Evolutionary conservation across 2,888 invertebrate genomes (phyloP), one percentile per base, ranked within the genome.

Genomic region (Mycalesis mineus): DNA sequence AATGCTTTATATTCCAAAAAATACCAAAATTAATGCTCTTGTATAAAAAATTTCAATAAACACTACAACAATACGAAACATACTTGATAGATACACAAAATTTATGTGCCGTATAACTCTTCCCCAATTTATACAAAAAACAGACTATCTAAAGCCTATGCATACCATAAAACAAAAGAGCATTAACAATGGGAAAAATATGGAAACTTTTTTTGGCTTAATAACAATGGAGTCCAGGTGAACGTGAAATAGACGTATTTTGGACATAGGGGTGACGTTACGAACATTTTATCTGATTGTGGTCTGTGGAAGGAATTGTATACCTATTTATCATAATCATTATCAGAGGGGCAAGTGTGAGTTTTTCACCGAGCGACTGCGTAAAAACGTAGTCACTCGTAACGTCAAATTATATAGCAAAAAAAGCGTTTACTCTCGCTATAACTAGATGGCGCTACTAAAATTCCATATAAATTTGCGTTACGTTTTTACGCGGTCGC

Each of bases 81-180:
- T 51, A 60, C 72, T 70, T 65, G 68, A 67, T 64, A 60, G 56
- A 58, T 62, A 62, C 59, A 60, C 59, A 60, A 60, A 66, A 65
- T 66, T 68, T 60, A 67, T 67, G 66, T 65, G 65, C 60, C 66
- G 63, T 68, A 67, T 67, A 75, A 77, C 72, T 74, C 70, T 74
- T 78, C 68, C 67, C 72, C 72, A 75, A 77, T 79, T 77, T 74
- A 67, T 69, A 73, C 72, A 73, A 73, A n/a, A 70, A 72, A 71
- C 74, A 73, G 74, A 70, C 68, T 68, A 73, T 72, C 69, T 71
- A 69, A 73, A 72, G 73, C 71, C 68, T 71, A 69, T 68, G 78
- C 82, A 82, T 86, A 78, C 68, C 73, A 80, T 82, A 81, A 86
- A 87, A 88, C 86, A 88, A 87, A 81, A 79, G 82, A 73, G 65